phyloP scores from a whole-genome alignment of 2,888 invertebrate species.

The Lottia gigantea region DNA sequence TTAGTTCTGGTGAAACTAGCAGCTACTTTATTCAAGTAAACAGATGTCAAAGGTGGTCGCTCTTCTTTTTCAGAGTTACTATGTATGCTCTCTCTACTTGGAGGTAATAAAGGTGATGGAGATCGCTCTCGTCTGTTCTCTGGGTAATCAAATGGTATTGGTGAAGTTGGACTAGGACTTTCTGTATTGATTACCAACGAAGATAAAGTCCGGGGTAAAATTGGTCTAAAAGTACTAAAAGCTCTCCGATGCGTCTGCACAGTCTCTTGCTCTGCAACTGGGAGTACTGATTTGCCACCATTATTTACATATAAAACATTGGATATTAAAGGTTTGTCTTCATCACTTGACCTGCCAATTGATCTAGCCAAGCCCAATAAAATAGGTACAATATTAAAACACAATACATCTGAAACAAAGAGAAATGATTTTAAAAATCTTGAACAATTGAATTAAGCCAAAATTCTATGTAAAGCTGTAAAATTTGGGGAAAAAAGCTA shows the following conservation, averaged over 20 bases:
- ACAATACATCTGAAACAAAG: constrained; percentile 76
- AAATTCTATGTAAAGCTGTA: no score
- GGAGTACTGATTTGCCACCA: neutral
- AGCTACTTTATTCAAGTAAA: constrained; percentile 91
- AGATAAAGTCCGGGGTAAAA: constrained; percentile 91
- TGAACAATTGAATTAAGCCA: no score
- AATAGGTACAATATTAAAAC: constrained; percentile 86
- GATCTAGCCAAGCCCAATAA: constrained; percentile 89
- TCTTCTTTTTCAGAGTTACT: constrained; percentile 30
- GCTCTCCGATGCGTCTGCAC: constrained; percentile 29
- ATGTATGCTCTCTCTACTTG: constrained; percentile 16
- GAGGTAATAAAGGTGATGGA: constrained; percentile 26
- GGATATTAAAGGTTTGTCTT: constrained; percentile 81
- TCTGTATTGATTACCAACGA: constrained; percentile 51
- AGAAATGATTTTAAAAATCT: neutral
- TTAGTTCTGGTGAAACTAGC: constrained; percentile 78
- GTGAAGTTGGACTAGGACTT: constrained; percentile 34
- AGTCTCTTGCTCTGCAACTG: constrained; percentile 13
- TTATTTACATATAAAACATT: constrained; percentile 62
- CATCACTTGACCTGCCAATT: constrained; percentile 87
- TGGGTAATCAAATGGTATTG: constrained; percentile 3
- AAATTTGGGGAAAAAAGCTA: no score
- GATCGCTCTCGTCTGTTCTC: constrained; percentile 25
- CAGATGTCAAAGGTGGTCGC: constrained; percentile 78
- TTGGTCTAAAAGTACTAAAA: constrained; percentile 76